Conservation (phyloP, 2,888 invertebrate species). For the Microplitis manilae region DNA sequence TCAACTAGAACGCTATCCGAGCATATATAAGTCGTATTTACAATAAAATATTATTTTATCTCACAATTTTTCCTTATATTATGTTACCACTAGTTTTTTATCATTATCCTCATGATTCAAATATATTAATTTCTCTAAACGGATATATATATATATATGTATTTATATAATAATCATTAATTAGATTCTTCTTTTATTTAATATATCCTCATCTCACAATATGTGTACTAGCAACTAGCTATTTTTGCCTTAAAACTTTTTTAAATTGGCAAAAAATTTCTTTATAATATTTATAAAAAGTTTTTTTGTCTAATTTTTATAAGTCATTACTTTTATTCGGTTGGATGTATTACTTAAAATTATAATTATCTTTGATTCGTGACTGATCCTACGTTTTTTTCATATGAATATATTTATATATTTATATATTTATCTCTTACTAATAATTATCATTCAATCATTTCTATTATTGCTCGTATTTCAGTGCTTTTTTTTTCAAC, state of each 20-base stretch:
- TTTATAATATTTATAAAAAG: conserved; percentile 65
- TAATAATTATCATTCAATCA: conserved; percentile 28
- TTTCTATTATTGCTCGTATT: conserved; percentile 68
- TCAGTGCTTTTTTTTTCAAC: conserved; percentile 56
- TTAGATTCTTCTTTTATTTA: no score
- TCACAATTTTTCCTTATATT: neutral
- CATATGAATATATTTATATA: neutral
- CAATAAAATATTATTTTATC: conserved; percentile 11
- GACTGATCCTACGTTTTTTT: conserved; percentile 22
- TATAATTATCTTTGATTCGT: conserved; percentile 4
- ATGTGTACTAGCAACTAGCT: no score
- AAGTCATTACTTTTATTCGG: neutral
- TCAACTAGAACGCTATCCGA: conserved; percentile 13
- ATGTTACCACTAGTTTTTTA: conserved; percentile 34
- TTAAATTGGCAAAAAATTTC: conserved; percentile 42
- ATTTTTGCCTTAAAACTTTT: neutral
- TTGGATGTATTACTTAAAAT: conserved; percentile 9
- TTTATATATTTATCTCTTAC: neutral
- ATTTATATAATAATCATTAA: conserved; percentile 31
- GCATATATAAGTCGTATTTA: neutral
- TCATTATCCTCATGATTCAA: conserved; percentile 54
- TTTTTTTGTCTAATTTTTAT: conserved; percentile 47
- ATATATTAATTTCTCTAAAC: conserved; percentile 64
- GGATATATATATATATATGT: conserved; percentile 44
- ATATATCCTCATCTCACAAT: no score